Conservation (phyloP, 2,797 vertebrate genomes). For the Pempheris klunzingeri region DNA sequence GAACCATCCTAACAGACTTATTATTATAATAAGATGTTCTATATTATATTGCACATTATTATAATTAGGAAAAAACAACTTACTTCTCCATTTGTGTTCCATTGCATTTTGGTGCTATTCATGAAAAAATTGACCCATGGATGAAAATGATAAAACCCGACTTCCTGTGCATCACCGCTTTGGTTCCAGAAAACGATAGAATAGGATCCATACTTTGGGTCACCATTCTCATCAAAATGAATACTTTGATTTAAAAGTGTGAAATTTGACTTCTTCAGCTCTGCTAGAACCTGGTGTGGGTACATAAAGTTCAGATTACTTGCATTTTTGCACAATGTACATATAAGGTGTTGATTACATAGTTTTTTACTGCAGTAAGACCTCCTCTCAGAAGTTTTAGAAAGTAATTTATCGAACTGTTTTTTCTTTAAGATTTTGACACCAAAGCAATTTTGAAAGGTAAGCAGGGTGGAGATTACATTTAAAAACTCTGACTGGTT, state of each 20-base stretch:
- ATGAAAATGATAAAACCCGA: conserved; percentile 79
- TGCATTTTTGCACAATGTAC: neutral
- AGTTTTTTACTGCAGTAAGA: neutral
- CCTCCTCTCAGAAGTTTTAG: too few species aligned
- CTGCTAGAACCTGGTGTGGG: conserved; percentile 83
- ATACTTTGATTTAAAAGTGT: conserved; percentile 79
- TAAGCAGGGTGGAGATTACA: neutral
- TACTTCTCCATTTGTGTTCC: conserved; percentile 78
- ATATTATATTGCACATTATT: too few species aligned
- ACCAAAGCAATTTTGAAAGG: neutral
- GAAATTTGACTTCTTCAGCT: conserved; percentile 88
- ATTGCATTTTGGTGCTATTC: conserved; percentile 74
- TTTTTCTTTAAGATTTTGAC: neutral
- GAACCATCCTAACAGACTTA: too few species aligned
- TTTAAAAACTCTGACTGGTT: too few species aligned
- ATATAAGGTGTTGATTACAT: neutral
- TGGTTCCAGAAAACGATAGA: conserved; percentile 84
- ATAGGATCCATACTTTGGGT: conserved; percentile 76
- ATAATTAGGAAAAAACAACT: conserved; percentile 52
- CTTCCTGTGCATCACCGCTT: conserved; percentile 44
- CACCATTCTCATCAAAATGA: conserved; percentile 83
- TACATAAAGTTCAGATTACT: conserved; percentile 13
- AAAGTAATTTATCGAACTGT: too few species aligned
- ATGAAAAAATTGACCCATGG: conserved; percentile 70
- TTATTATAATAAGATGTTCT: too few species aligned